Percentiles rank a stretch among this genome's conserved stretches.
Evolutionary conservation across 2,888 invertebrate species (phyloP).

Genomic region (Noctua pronuba): DNA sequence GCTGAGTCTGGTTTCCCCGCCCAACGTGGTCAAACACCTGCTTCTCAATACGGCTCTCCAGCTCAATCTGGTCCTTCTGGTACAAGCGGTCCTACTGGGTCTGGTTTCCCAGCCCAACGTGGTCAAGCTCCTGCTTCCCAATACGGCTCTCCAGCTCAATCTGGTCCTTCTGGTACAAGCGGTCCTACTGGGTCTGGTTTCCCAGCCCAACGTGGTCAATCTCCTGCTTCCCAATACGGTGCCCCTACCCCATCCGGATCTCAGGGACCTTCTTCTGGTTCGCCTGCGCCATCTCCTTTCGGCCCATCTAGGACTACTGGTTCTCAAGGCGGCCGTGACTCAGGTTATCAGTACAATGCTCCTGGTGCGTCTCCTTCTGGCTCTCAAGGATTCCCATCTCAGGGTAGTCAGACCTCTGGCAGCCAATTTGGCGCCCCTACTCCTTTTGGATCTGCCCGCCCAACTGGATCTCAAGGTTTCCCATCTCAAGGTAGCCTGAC

Average conservation of each 20-base stretch:
- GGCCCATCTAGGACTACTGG: slow-evolving; percentile 18
- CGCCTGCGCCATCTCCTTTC: slow-evolving; percentile 24
- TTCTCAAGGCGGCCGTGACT: slow-evolving; percentile 27
- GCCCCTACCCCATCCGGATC: slow-evolving; percentile 34
- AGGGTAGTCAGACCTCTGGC: slow-evolving; percentile 14
- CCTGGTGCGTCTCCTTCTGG: slow-evolving; percentile 47
- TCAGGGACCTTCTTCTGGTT: slow-evolving; percentile 31
- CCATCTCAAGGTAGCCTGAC: slow-evolving; percentile 27
- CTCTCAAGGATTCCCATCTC: slow-evolving; percentile 39
- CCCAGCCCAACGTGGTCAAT: slow-evolving; percentile 44
- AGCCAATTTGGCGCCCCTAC: slow-evolving; percentile 39
- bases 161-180: slow-evolving; percentile 40
- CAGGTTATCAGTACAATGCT: slow-evolving; percentile 56
- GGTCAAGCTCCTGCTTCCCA: slow-evolving; percentile 30
- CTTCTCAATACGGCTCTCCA: slow-evolving; percentile 29
- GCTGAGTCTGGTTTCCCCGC: slow-evolving; percentile 31
- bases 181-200: slow-evolving; percentile 31
- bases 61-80: slow-evolving; percentile 56
- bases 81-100: slow-evolving; percentile 27
- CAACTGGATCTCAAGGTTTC: slow-evolving; percentile 49
- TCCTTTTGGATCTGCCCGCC: slow-evolving; percentile 25
- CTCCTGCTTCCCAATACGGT: slow-evolving; percentile 26
- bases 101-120: slow-evolving; percentile 24
- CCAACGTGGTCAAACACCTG: slow-evolving; percentile 23
- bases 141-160: slow-evolving; percentile 49